phyloP scores from a whole-genome alignment of 2,888 invertebrate genomes.

The Athripsodes cinereus region DNA sequence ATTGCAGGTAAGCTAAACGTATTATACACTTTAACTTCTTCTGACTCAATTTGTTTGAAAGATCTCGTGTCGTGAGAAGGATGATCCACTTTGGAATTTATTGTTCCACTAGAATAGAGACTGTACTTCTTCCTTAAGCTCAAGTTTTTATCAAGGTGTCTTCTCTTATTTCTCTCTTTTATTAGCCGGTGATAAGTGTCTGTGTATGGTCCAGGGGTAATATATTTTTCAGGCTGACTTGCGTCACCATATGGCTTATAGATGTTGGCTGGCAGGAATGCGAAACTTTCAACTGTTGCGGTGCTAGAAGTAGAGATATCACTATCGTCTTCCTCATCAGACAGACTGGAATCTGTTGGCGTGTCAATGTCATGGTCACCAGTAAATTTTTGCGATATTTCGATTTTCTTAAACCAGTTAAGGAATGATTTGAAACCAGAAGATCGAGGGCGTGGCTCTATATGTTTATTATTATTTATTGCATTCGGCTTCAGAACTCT shows the following conservation, averaged over 20 bases:
- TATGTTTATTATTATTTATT: conserved; percentile 6
- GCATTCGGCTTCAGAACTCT: neutral
- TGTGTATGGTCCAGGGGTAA: conserved; percentile 52
- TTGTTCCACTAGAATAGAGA: conserved; percentile 38
- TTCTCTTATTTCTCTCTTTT: conserved; percentile 52
- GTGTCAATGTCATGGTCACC: conserved; percentile 15
- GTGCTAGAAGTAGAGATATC: conserved; percentile 61
- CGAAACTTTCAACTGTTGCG: conserved; percentile 67
- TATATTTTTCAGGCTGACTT: conserved; percentile 39
- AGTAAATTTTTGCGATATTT: conserved; percentile 35
- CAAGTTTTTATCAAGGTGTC: conserved; percentile 54
- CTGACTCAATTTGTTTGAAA: neutral
- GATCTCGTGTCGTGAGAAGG: conserved; percentile 9
- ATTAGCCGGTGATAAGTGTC: conserved; percentile 58
- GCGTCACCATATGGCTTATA: conserved; percentile 40
- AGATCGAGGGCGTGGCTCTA: conserved; percentile 41
- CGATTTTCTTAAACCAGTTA: conserved; percentile 65
- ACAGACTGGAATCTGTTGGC: conserved; percentile 17
- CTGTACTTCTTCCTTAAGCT: conserved; percentile 63
- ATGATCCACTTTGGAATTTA: conserved; percentile 12
- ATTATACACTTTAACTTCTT: conserved; percentile 34
- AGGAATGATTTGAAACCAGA: conserved; percentile 56
- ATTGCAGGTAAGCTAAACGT: conserved; percentile 39
- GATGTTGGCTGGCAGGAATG: conserved; percentile 55
- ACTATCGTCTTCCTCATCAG: conserved; percentile 33